Base-by-base conservation (phyloP, 2,888 invertebrate genomes). In the Ichneumoninae sp. region DNA sequence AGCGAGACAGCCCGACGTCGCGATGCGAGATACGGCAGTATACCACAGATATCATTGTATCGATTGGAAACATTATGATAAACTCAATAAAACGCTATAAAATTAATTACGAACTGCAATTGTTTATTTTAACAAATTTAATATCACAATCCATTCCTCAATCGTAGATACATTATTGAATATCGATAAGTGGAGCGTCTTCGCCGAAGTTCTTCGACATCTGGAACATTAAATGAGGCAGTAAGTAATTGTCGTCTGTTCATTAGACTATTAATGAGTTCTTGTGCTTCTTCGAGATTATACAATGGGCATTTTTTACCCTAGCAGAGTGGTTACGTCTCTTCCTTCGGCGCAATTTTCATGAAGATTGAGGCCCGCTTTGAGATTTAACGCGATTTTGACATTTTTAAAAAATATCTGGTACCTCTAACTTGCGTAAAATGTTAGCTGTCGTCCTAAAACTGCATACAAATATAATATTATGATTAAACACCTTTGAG, bases 21-120 rank as follows among this genome's bases (percentile, higher is more conserved):
- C 79, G 82, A 81, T 88, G 88, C 88, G 87, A 89, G 87, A 90
- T 89, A 91, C 90, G 88, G 89, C 89, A 90, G 92, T 93, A 93
- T 93, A 93, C 93, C 91, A 93, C 90, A 90, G 90, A 89, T 90
- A 93, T 91, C 91, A 93, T 92, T 93, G 93, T 93, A 93, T 92
- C 91, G 90, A 92, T 91, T 93, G 89, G 91, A 93, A 92, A 90
- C 91, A 92, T 92, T 91, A 93, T 93, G 90, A 91, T 93, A 93
- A 93, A 92, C 92, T 92, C 90, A 93, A 93, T 93, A 93, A 93
- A 93, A 92, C 89, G 91, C 91, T 92, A 90, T 90, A 91, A 92
- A 92, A 91, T 89, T 88, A 89, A 52, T 10, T 33, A 26, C 30
- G n/a, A 7, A 5, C 7, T 16, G 44, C 13, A 8, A 44, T 30